These are phyloP conservation scores for Drosophila ambigua DNA, from an alignment of 1,140 invertebrate species.

Conservation along the genomic window DNA sequence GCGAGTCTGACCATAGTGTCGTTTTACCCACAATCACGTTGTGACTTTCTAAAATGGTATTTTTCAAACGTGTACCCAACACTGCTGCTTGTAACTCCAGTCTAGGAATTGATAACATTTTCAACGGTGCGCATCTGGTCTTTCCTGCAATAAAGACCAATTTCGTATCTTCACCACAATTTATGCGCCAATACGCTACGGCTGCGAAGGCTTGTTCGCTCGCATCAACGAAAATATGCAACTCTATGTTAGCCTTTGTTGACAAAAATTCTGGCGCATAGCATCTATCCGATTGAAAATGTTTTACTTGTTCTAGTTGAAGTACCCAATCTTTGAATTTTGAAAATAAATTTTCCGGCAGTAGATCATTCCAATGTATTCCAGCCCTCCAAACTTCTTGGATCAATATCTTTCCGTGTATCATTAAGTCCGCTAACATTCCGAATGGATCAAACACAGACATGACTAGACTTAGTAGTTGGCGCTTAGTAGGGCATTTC, in stretches of 20 bases:
- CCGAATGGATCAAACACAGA: slow-evolving; percentile 21
- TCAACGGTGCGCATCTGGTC: background rate
- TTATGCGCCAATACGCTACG: background rate
- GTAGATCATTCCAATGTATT: slow-evolving; percentile 5
- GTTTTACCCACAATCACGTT: no score
- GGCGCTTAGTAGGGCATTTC: no score
- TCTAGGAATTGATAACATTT: no score
- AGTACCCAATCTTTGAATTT: no score
- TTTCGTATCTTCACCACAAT: background rate
- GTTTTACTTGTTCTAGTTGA: no score
- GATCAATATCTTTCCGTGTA: background rate
- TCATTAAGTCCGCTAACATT: slow-evolving; percentile 13
- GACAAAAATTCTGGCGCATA: no score
- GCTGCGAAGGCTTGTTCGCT: background rate
- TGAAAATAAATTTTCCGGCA: no score
- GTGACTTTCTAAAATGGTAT: no score
- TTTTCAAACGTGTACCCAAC: no score
- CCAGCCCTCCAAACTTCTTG: background rate
- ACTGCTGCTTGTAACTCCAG: no score
- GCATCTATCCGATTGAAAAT: no score
- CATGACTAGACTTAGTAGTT: slow-evolving; percentile 13
- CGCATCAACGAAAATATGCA: background rate
- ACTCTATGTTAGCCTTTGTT: background rate
- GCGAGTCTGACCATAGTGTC: no score
- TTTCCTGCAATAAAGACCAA: background rate